Conservation (phyloP, 2,888 invertebrate species). For the Troides oblongomaculatus region DNA sequence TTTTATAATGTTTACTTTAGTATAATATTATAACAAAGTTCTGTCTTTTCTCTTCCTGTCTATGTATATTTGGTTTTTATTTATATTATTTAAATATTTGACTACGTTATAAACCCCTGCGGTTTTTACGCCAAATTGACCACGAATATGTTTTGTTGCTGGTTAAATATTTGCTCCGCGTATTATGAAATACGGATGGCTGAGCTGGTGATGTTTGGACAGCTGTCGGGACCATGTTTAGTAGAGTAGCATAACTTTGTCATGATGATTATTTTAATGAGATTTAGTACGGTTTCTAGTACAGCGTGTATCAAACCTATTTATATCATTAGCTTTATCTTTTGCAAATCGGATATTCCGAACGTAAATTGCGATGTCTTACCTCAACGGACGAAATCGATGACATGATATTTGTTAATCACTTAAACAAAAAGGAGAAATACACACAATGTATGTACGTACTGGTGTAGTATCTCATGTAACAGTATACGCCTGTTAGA, state of each 20-base stretch:
- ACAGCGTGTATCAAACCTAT: too few relatives aligned
- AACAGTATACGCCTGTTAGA: slow-evolving; percentile 61
- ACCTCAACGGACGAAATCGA: too few relatives aligned
- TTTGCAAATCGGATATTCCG: too few relatives aligned
- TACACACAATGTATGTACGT: slow-evolving; percentile 21
- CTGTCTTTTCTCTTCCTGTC: background rate
- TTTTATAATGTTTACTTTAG: background rate
- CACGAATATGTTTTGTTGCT: slow-evolving; percentile 50
- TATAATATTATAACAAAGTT: background rate
- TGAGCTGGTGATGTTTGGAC: slow-evolving; percentile 50
- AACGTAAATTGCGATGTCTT: too few relatives aligned
- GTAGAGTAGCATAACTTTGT: background rate
- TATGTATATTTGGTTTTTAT: background rate
- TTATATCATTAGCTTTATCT: too few relatives aligned
- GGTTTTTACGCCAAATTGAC: slow-evolving; percentile 60
- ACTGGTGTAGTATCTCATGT: slow-evolving; percentile 37
- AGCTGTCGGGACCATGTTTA: slow-evolving; percentile 48
- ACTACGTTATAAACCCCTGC: slow-evolving; percentile 35
- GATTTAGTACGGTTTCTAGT: background rate
- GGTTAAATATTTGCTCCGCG: slow-evolving; percentile 54
- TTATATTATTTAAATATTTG: slow-evolving; percentile 28
- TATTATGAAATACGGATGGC: slow-evolving; percentile 54
- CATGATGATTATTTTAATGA: background rate
- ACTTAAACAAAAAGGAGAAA: slow-evolving; percentile 11
- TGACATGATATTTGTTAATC: background rate